Base-by-base conservation (phyloP, 2,113 vertebrate species). In the Labrus mixtus region DNA sequence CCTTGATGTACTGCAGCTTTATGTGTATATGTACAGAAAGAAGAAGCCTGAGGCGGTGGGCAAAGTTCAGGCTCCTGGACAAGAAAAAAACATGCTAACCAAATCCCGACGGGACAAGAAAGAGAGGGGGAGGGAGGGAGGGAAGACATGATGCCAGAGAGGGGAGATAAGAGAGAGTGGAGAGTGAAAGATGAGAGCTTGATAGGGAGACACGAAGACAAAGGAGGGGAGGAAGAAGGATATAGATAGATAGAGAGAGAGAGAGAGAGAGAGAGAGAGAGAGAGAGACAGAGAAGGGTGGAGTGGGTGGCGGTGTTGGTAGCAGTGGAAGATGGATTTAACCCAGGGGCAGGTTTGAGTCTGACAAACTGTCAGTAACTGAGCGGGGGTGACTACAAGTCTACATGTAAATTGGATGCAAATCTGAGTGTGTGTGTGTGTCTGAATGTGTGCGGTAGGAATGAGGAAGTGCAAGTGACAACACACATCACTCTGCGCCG, bases 401-500 rank as follows among this genome's bases (percentile, higher is more conserved):
- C 78, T 74, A 71, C 80, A 89, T 89, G 87, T 80, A 89, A 90
- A 91, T 87, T 66, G 81, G 83, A 92, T 90, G 89, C 83, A 87
- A 85, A 90, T 90, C 69, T 84, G 56, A 77, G 59, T 66, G 46
- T 67, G 68, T 79, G 68, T 79, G 53, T 66, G 72, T 51, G 78
- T 70, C 25, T 81, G 73, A 54, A 29, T 73, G 83, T 81, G 82
- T 86, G 90, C 37, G 73, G 76, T 60, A 36, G n/a, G 58, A 58
- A 61, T 69, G 76, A 64, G 79, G 76, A 79, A 66, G 64, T 51
- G 78, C 72, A 41, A 55, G 82, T 77, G 78, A 88, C 79, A 69
- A 69, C 79, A 84, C 75, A 73, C 61, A 85, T 87, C 78, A 66
- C 69, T 56, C 45, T 16, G 15, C 37, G 45, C 79, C 81, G 75